Evolutionary conservation across 2,888 invertebrate species (phyloP), one percentile per base, ranked within the genome.

Genomic region (Meandrusa payeni): DNA sequence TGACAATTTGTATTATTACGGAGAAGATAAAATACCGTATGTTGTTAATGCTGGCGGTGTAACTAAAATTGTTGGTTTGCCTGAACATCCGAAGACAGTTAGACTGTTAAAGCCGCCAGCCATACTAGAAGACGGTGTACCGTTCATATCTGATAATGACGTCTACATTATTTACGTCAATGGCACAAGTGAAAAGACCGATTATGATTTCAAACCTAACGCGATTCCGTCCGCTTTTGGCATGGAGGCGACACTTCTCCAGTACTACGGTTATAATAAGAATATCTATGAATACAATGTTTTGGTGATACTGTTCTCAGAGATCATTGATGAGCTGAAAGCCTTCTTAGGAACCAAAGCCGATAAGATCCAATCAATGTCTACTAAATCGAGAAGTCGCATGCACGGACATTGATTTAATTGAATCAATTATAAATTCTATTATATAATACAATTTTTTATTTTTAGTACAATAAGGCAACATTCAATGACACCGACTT

Each of bases 221-320:
- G 57, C 53, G 0, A 62, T 56, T 5, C 76, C 78, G 0, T 53
- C 72, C 0, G 79, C 79, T 2, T 71, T 58, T 22, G 53, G 66
- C 0, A 46, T 68, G 36, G 79, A 78, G 46, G 68, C 59, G 0
- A 55, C 69, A 0, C 41, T 80, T 0, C 55, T 76, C 1, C 67
- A 76, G 7, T 80, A 69, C 42, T 71, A 59, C 6, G 76, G 55
- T 10, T 65, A 69, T 44, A 53, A 79, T 2, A 76, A 80, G 47
- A 72, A 66, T 1, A 72, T 81, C 7, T 81, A 80, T 13, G 64
- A 73, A 45, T 77, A 70, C 52, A 76, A 79, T 27, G 9, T 79
- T 1, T n/a, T 48, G 11, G 11, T 32, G 0, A 7, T 46, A 7
- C 0, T 28, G 1, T n/a, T 52, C 0, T 43, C 53, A 1, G 55